Percentiles rank a stretch among this genome's conserved stretches.
Conservation (phyloP, 2,113 vertebrate species). For the Alligator sinensis region DNA sequence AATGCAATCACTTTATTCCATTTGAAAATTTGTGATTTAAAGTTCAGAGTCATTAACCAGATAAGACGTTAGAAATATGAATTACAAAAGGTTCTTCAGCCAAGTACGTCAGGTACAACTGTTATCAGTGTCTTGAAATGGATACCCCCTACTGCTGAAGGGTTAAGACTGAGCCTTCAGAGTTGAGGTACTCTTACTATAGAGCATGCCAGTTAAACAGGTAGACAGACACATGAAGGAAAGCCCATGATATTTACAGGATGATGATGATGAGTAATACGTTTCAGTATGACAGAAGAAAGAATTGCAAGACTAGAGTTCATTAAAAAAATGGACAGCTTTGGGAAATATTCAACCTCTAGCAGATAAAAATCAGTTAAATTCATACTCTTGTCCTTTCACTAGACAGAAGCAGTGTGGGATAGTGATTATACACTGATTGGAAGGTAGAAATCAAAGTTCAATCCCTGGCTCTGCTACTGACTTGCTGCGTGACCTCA, state of each 20-base stretch:
- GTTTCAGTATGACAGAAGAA: neutral
- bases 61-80: neutral
- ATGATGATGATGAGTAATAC: neutral
- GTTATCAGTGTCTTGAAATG: neutral
- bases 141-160: neutral
- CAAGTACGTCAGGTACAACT: neutral
- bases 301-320: neutral
- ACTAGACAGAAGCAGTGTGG: neutral
- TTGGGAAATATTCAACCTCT: neutral
- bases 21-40: neutral
- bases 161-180: neutral
- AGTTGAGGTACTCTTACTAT: neutral
- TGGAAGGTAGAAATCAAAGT: neutral
- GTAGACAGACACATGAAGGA: neutral
- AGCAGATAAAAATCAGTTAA: neutral
- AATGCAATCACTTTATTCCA: neutral
- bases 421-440: neutral
- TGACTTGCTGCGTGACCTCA: neutral
- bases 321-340: neutral
- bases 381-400: neutral
- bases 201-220: neutral
- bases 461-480: neutral
- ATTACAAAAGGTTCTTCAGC: neutral
- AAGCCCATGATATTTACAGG: neutral
- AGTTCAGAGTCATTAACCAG: neutral